Conservation (phyloP, 2,888 invertebrate species). For the Aphrophora alni region DNA sequence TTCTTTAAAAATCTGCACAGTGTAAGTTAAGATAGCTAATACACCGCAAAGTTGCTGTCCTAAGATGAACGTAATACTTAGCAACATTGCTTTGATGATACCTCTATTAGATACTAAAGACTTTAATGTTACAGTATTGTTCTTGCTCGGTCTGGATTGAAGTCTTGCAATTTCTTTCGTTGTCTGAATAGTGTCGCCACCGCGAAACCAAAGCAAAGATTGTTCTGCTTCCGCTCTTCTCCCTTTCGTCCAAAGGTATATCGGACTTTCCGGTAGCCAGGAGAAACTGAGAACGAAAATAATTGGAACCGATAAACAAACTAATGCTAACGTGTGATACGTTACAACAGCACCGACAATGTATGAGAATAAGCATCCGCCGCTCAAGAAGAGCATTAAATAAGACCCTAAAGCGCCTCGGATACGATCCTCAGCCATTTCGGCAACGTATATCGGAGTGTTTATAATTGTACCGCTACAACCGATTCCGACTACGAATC, state of each 20-base stretch:
- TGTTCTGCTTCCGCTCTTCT: conserved; percentile 58
- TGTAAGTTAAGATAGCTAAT: conserved; percentile 57
- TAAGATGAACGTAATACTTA: conserved; percentile 55
- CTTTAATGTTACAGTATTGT: conserved; percentile 37
- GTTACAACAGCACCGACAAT: conserved; percentile 60
- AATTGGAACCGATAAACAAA: conserved; percentile 60
- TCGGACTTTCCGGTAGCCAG: conserved; percentile 67
- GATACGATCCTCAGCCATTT: conserved; percentile 63
- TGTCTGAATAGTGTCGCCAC: conserved; percentile 46
- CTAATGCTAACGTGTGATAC: conserved; percentile 62
- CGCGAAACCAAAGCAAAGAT: conserved; percentile 53
- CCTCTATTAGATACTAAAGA: conserved; percentile 57
- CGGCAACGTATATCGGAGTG: conserved; percentile 68
- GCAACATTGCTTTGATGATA: conserved; percentile 56
- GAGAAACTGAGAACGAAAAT: conserved; percentile 60
- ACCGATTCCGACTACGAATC: conserved; percentile 66
- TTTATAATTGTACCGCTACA: conserved; percentile 64
- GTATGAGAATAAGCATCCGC: conserved; percentile 62
- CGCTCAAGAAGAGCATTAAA: conserved; percentile 62
- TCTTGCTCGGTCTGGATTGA: conserved; percentile 40
- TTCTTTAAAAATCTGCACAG: conserved; percentile 54
- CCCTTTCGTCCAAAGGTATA: conserved; percentile 59
- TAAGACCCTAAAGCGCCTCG: conserved; percentile 66
- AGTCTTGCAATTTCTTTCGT: conserved; percentile 45
- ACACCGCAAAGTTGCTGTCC: conserved; percentile 60